Evolutionary conservation across 2,113 vertebrate genomes (phyloP).

Genomic region (Urocynchramus pylzowi): DNA sequence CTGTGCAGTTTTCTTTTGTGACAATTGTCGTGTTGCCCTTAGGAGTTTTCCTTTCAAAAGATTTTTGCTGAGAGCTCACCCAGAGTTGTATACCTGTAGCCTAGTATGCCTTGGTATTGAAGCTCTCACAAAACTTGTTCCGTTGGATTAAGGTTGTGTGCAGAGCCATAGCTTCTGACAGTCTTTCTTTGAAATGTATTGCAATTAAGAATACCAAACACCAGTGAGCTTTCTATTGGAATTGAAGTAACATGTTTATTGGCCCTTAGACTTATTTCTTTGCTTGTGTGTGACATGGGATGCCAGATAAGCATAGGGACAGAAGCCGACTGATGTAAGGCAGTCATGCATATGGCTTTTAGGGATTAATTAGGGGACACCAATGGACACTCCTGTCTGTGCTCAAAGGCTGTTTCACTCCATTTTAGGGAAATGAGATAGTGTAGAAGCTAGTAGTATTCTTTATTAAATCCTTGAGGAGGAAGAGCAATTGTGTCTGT

Average conservation of each 20-base stretch:
- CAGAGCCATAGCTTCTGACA: not conserved
- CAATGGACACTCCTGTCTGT: not conserved
- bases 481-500: not conserved
- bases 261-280: not conserved
- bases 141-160: not conserved
- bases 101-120: not conserved
- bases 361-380: not conserved
- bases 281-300: not conserved
- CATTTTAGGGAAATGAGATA: not conserved
- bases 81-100: not conserved
- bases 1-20: not conserved
- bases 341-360: not conserved
- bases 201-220: not conserved
- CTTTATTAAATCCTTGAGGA: slow-evolving; percentile 5
- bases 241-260: not conserved
- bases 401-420: not conserved
- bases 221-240: not conserved
- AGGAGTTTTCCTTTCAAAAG: not conserved
- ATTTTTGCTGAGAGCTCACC: not conserved
- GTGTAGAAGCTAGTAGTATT: not conserved
- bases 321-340: not conserved
- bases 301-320: not conserved
- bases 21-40: not conserved
- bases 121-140: not conserved
- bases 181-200: not conserved